A percentile compares a stretch with the other conserved stretches of the same genome.
phyloP scores from a whole-genome alignment of 1,140 invertebrate species.

The Babylonia areolata region DNA sequence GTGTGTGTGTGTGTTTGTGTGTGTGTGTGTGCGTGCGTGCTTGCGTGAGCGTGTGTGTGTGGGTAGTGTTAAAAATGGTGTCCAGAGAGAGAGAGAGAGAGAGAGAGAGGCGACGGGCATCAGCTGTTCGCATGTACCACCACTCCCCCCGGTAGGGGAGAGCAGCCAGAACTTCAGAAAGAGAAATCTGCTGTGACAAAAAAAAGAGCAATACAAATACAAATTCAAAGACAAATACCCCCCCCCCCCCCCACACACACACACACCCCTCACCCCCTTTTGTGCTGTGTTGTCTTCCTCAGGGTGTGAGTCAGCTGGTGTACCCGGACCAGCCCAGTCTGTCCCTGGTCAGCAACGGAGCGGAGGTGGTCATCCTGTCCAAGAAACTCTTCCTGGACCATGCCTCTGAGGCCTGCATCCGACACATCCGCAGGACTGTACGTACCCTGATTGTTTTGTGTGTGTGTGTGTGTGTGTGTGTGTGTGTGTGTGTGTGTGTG shows the following conservation, averaged over 20 bases:
- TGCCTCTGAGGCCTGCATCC: conserved; percentile 52
- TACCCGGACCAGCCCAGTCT: conserved; percentile 66
- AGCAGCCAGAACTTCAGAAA: too few species aligned
- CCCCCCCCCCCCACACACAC: neutral
- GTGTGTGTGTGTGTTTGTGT: too few species aligned
- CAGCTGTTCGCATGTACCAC: too few species aligned
- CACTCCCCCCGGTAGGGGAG: too few species aligned
- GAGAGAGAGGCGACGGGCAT: too few species aligned
- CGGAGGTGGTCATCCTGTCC: conserved; percentile 66
- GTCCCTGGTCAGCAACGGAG: conserved; percentile 64
- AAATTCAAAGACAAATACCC: neutral
- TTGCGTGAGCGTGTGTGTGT: too few species aligned
- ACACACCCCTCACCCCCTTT: neutral
- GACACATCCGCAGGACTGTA: conserved; percentile 55
- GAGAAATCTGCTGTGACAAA: too few species aligned
- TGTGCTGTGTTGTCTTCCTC: neutral
- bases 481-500: neutral
- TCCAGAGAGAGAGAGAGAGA: too few species aligned
- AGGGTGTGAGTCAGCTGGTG: conserved; percentile 64
- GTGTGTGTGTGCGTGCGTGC: too few species aligned
- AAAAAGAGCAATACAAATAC: too few species aligned
- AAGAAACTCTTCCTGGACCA: conserved; percentile 63
- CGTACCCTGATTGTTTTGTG: neutral
- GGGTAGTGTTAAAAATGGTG: too few species aligned
- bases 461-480: neutral